Base-by-base conservation (phyloP, 2,888 invertebrate genomes). In the Desoria tigrina region DNA sequence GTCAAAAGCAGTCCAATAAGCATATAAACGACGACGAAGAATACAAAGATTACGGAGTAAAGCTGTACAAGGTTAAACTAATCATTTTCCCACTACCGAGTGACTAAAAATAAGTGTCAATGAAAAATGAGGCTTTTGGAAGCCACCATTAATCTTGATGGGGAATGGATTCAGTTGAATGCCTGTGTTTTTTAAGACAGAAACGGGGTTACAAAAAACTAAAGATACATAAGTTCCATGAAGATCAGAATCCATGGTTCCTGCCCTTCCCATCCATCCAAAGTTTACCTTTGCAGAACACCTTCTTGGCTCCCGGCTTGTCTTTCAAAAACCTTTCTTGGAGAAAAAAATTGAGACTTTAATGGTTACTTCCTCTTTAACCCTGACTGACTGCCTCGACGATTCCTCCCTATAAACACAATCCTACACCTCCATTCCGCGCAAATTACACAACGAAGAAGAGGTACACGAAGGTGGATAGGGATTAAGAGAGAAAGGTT, bases 201-300 rank as follows among this genome's bases (percentile, higher is more conserved):
- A 18, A 18, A 45, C 45, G 6, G 16, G 16, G 45, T 32, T 32
- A 7, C n/a, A 32, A 32, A 32, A 32, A 32, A 32, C 4, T 7
- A 32, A 32, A 45, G 45, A 21, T 18, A 21, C 45, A 16, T 45
- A 45, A 45, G 21, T 9, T 28, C 55, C 55, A 55, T 55, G 56
- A 42, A 61, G 61, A 61, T 61, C 61, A 54, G 42, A 54, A 42
- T 49, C 61, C 61, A 54, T 61, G 61, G 42, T 54, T 61, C 61
- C 61, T 61, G 61, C 45, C 54, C 39, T 53, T 50, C 53, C 45
- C 62, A 16, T 55, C 21, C 51, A 18, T 24, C 21, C 24, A 18
- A 18, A 18, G 24, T 51, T 51, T 24, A 23, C 21, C 45, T 45
- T 45, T n/a, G 45, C 45, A 21, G n/a, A 45, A 45, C 45, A 45